Conservation (phyloP, 2,888 invertebrate species). For the Drosophila dives region DNA sequence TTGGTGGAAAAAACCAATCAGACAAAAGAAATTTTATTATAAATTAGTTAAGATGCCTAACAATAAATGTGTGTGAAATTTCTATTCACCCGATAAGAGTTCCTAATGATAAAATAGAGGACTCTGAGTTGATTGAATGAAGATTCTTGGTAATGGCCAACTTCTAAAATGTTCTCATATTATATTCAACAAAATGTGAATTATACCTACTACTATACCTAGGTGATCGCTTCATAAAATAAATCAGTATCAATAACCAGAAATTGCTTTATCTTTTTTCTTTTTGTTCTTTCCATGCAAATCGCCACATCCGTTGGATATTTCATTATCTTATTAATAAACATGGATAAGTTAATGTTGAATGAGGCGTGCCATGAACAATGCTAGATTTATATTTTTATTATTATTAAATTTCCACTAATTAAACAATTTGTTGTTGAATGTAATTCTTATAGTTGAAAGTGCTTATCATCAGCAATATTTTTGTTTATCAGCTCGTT, state of each 20-base stretch:
- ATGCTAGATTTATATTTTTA: background rate
- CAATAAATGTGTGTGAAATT: background rate
- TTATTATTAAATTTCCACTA: background rate
- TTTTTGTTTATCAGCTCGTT: background rate
- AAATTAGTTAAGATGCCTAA: background rate
- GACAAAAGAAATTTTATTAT: too few relatives aligned
- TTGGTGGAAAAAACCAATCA: too few relatives aligned
- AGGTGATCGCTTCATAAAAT: constrained; percentile 4
- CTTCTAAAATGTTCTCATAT: background rate
- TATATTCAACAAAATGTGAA: background rate
- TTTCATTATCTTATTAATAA: constrained; percentile 42
- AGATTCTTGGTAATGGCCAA: background rate
- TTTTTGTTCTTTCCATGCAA: background rate
- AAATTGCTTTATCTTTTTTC: constrained; percentile 4
- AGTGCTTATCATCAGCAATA: background rate
- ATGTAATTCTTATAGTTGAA: background rate
- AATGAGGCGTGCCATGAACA: constrained; percentile 15
- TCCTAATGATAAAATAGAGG: too few relatives aligned
- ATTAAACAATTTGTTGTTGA: background rate
- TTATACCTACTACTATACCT: background rate
- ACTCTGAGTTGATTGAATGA: too few relatives aligned
- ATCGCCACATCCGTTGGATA: constrained; percentile 5
- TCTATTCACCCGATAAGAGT: too few relatives aligned
- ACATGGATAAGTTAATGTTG: constrained; percentile 31
- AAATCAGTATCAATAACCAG: constrained; percentile 46